Conservation (phyloP, 2,797 vertebrate genomes). For the Gallinago nigripennis region DNA sequence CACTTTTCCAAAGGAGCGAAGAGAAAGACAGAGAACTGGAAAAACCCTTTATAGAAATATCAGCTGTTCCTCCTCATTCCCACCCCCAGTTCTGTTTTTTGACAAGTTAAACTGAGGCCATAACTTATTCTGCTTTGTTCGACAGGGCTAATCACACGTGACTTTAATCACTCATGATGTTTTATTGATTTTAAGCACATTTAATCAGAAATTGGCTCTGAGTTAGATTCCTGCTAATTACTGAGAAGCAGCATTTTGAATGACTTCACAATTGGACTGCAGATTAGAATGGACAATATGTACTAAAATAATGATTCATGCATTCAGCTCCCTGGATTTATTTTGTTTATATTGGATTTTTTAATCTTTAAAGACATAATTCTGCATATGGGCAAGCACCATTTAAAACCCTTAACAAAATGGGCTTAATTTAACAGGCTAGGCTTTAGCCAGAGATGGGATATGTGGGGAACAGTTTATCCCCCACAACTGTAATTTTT, state of each 20-base stretch:
- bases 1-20: slow-evolving; percentile 26
- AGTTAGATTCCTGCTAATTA: slow-evolving; percentile 81
- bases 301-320: slow-evolving; percentile 78
- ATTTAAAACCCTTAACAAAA: slow-evolving; percentile 67
- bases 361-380: slow-evolving; percentile 77
- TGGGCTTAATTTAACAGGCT: slow-evolving; percentile 63
- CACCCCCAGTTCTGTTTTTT: slow-evolving; percentile 68
- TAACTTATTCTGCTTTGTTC: slow-evolving; percentile 77
- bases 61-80: slow-evolving; percentile 67
- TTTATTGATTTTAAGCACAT: slow-evolving; percentile 83
- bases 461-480: slow-evolving; percentile 60
- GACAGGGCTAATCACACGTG: slow-evolving; percentile 77
- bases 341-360: slow-evolving; percentile 77
- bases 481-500: slow-evolving; percentile 27
- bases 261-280: slow-evolving; percentile 76
- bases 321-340: slow-evolving; percentile 75
- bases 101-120: slow-evolving; percentile 74
- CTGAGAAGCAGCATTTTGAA: slow-evolving; percentile 76
- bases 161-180: slow-evolving; percentile 80
- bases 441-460: slow-evolving; percentile 48
- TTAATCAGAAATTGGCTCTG: slow-evolving; percentile 81
- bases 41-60: slow-evolving; percentile 66
- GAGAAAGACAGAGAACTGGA: slow-evolving; percentile 48
- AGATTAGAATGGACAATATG: slow-evolving; percentile 80
- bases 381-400: slow-evolving; percentile 62